Conservation (phyloP, 2,888 invertebrate species). For the Dryobota labecula region DNA sequence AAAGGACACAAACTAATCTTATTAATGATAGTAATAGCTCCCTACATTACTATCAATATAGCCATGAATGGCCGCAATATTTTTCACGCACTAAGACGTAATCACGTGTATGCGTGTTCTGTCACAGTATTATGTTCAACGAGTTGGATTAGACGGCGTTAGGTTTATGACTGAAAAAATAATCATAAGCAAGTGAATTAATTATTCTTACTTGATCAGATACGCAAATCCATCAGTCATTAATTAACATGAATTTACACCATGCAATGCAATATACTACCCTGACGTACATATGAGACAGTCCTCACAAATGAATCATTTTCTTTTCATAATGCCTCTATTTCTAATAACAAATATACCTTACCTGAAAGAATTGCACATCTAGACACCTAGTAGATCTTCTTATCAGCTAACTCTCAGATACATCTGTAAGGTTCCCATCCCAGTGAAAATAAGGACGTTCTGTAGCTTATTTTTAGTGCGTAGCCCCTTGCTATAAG, state of each 20-base stretch:
- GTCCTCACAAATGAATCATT: neutral
- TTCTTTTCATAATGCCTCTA: neutral
- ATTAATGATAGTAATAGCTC: neutral
- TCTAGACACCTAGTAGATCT: neutral
- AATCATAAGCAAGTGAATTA: neutral
- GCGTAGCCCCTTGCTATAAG: slow-evolving; percentile 1
- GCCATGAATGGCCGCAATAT: slow-evolving; percentile 18
- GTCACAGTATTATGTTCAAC: slow-evolving; percentile 13
- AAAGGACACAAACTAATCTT: neutral
- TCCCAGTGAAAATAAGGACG: neutral
- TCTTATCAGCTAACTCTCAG: neutral
- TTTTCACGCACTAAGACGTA: slow-evolving; percentile 10
- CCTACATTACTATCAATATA: neutral
- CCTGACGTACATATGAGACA: neutral
- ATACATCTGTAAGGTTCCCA: neutral
- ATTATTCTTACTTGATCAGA: neutral
- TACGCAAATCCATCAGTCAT: neutral
- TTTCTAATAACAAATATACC: neutral
- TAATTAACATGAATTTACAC: neutral
- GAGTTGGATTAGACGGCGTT: neutral
- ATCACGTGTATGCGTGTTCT: slow-evolving; percentile 12
- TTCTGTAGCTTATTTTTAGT: neutral
- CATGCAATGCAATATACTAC: neutral
- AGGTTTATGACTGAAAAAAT: slow-evolving; percentile 8
- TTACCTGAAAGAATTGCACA: neutral